A percentile compares a stretch with the other conserved stretches of the same genome.
Evolutionary conservation across 2,113 vertebrate genomes (phyloP).

Genomic region (Scalopus aquaticus): DNA sequence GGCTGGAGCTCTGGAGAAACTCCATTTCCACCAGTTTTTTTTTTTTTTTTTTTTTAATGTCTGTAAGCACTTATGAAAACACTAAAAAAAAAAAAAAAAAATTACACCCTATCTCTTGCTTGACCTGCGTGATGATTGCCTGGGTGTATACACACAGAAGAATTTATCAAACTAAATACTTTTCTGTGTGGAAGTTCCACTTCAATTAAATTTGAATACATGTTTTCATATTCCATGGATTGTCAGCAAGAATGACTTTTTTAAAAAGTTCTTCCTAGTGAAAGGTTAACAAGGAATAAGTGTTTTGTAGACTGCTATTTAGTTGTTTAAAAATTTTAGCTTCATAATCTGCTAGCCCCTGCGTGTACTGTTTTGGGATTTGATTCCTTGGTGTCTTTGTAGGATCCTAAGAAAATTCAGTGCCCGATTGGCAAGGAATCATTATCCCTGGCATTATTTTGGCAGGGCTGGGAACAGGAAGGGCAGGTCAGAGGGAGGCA

Average conservation of each 20-base stretch:
- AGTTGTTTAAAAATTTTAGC: neutral
- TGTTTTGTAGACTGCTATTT: neutral
- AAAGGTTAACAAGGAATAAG: neutral
- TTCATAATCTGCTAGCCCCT: neutral
- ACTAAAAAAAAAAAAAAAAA: neutral
- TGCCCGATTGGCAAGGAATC: neutral
- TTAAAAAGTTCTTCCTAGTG: neutral
- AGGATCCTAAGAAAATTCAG: neutral
- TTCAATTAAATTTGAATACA: neutral
- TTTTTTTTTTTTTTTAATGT: neutral
- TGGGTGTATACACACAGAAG: neutral
- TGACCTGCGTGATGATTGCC: neutral
- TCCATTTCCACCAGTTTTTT: neutral
- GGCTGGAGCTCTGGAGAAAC: neutral
- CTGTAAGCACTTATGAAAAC: neutral
- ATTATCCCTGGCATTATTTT: too few relatives aligned
- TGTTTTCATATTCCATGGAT: neutral
- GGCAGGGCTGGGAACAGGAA: neutral
- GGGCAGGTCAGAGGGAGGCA: neutral
- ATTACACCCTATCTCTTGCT: neutral
- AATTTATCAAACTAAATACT: neutral
- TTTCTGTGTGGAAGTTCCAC: neutral
- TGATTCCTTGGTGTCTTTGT: neutral
- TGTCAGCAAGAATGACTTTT: neutral
- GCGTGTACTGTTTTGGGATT: neutral